These are phyloP conservation scores for Sceloporus undulatus DNA, from an alignment of 2,113 vertebrate species.

Conservation along the genomic window DNA sequence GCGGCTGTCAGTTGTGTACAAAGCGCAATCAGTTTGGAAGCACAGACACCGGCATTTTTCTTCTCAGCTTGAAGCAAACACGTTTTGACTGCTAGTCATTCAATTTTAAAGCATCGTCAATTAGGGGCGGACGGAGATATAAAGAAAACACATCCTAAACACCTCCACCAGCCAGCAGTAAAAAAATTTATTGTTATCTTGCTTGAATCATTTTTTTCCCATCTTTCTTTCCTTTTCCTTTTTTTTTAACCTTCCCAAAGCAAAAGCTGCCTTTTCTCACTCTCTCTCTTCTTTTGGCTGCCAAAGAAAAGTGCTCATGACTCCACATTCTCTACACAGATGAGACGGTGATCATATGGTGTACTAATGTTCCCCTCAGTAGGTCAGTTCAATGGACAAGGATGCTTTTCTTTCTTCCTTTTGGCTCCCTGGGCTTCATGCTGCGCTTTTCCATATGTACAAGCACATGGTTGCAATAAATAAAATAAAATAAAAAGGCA, in stretches of 20 bases:
- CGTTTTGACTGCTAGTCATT: conserved; percentile 88
- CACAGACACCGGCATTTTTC: conserved; percentile 86
- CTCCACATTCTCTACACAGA: conserved; percentile 51
- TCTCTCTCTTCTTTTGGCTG: conserved; percentile 39
- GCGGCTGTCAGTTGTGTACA: conserved; percentile 86
- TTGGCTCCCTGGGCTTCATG: conserved; percentile 7
- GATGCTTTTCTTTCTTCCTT: conserved; percentile 29
- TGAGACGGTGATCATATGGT: conserved; percentile 44
- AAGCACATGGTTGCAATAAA: neutral
- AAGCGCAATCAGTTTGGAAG: conserved; percentile 84
- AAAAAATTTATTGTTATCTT: conserved; percentile 80
- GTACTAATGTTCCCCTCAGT: conserved; percentile 32
- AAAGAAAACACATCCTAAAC: conserved; percentile 86
- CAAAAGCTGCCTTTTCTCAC: conserved; percentile 54
- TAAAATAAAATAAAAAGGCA: conserved; percentile 7
- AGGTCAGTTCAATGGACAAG: conserved; percentile 44
- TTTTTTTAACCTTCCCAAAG: conserved; percentile 69
- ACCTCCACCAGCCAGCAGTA: conserved; percentile 79
- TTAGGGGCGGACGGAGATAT: conserved; percentile 85
- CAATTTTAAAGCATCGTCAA: conserved; percentile 88
- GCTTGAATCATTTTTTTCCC: conserved; percentile 40
- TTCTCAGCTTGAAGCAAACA: conserved; percentile 87
- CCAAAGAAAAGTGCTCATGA: conserved; percentile 46
- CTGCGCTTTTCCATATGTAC: neutral
- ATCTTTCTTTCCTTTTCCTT: neutral